Evolutionary conservation across 2,888 invertebrate genomes (phyloP), one percentile per base, ranked within the genome.

Genomic region (Diaperis boleti): DNA sequence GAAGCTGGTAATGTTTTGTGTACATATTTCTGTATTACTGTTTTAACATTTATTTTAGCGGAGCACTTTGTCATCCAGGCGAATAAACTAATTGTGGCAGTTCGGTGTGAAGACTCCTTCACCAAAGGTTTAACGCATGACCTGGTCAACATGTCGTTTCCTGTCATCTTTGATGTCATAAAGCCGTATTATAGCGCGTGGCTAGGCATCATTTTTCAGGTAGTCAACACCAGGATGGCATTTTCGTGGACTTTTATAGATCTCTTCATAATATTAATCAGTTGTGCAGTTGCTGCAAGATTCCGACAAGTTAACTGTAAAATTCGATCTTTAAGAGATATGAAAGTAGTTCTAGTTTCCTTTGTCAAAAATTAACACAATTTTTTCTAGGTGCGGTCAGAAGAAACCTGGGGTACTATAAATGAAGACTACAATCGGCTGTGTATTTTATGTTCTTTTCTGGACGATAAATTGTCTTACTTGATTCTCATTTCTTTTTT

Each of bases 181-280:
- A 35, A 18, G 8, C n/a, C 26, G 10, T 59, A 52, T 14, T 1
- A 26, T 13, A n/a, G n/a, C n/a, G 2, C 52, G 13, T 52, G 22
- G 39, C 33, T 45, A 2, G 63, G 45, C 8, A 8, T 59, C 7
- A 3, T 59, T 29, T 8, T 63, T 3, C 59, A 63, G 45, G 18
- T 33, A 0, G 20, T 55, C 7, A 29, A 59, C 39, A 59, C 59
- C 1, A 13, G 64, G 42, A 64, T 64, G 64, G 55, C 64, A 8
- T 59, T 64, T 14, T 55, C 64, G 13, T 64, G 59, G 64, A 59
- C 59, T 2, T 64, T 64, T 47, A 31, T 64, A 2, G 64, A 64
- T 35, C 18, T 59, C 1, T 64, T 64, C 15, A 59, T 59, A 7
- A 49, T 64, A 10, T 26, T 59, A 7, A 59, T 64, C 8, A 59